Evolutionary conservation across 2,797 vertebrate genomes (phyloP), one percentile per base, ranked within the genome.

Genomic region (Sebastes kiyomatsui): DNA sequence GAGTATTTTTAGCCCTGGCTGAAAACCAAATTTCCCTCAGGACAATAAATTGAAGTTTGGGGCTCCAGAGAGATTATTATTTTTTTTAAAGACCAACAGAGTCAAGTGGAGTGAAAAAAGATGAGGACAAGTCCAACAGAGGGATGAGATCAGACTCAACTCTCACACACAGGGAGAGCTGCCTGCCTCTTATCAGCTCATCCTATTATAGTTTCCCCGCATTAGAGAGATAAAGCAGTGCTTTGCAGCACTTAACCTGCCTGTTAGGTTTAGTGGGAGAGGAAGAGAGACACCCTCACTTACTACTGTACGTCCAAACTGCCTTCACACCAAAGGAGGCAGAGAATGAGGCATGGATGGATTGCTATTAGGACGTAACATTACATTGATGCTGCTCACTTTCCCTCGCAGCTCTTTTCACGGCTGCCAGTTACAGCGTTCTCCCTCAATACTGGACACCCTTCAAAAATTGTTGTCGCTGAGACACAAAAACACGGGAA

Each of bases 181-280:
- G 46, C n/a, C 25, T 60, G 30, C 65, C 79, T 83, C 49, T 74
- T 35, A 82, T 72, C 72, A 67, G 73, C 72, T 83, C 30, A 74
- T 88, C 80, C 83, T 82, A 70, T 87, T 74, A 76, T 38, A 78
- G 69, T 73, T 85, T 66, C 81, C 66, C 69, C 60, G 77, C 79
- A 84, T 90, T 75, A 87, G 72, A 49, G 80, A 23, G 78, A 78
- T 55, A 71, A 54, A 88, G 76, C 66, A 30, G 61, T 18, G 54
- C 84, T 90, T 54, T 75, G 80, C 27, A 83, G 82, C 89, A 88
- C 82, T 91, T 82, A 90, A 81, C 82, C 81, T 81, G 73, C 72
- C 55, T 66, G 67, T 83, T 81, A 46, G 27, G 82, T 91, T 92
- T 87, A 61, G 52, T 66, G 60, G 25, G 33, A 76, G 77, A 52